Base-by-base conservation (phyloP, 1,140 invertebrate species). In the Matsumurasca onukii region DNA sequence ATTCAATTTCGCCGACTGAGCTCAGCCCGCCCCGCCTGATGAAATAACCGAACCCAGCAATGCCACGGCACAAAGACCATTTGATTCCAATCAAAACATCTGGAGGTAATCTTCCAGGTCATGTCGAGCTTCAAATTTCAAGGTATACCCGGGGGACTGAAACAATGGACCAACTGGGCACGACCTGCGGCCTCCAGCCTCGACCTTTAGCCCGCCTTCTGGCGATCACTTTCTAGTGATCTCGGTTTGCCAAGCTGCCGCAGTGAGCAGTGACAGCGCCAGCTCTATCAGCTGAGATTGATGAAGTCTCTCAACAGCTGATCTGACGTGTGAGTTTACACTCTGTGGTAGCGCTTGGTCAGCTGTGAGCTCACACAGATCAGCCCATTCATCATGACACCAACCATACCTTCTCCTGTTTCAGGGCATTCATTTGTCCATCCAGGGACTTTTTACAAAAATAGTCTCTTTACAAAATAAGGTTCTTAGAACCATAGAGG, bases 41-140 rank as follows among this genome's bases (percentile, higher is more conserved):
- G 55, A 59, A 59, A 59, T 24, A 59, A 24, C 24, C 55, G 55
- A 27, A 13, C 55, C 25, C n/a, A 51, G 24, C 49, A 22, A n/a
- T n/a, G n/a, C n/a, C n/a, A 9, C 17, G 34, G 34, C 34, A 39
- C 5, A 39, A 39, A 39, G 34, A 39, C 55, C 55, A 24, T 24
- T 59, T 59, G 55, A 27, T 39, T 59, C 55, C 55, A 59, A 59
- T 59, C 55, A 59, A 25, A 59, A 59, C 55, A 59, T 59, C 55
- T 59, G 55, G 55, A 5, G 34, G 17, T 39, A 39, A 39, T 39
- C 34, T 39, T 9, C 55, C 25, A 27, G 55, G 55, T 59, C 55
- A 59, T 39, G 34, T 9, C 34, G 34, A 39, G 34, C 34, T 9
- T 59, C 55, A 24, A 59, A 59, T 59, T 39, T 24, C 55, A 29